phyloP scores from a whole-genome alignment of 2,888 invertebrate species.

The Gibbula magus region DNA sequence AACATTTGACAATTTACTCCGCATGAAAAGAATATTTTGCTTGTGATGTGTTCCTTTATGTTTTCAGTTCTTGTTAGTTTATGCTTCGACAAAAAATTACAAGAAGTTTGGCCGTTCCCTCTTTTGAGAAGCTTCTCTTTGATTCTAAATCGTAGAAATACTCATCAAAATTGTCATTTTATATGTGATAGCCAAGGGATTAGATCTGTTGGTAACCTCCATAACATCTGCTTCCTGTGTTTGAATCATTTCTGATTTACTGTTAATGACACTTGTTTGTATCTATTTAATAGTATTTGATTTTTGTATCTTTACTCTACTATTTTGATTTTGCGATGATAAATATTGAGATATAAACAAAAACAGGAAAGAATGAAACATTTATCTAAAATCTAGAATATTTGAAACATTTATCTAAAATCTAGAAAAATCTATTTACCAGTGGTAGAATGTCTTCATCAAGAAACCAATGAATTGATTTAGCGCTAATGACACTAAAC shows the following conservation, averaged over 20 bases:
- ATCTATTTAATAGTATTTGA: too few species aligned
- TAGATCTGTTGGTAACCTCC: background rate
- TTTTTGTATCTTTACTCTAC: too few species aligned
- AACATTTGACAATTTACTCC: conserved; percentile 9
- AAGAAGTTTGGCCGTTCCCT: background rate
- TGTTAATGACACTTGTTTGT: too few species aligned
- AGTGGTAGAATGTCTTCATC: too few species aligned
- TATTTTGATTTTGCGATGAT: too few species aligned
- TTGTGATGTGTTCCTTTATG: background rate
- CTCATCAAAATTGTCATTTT: background rate
- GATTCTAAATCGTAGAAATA: background rate
- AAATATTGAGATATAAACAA: too few species aligned
- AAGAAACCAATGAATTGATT: too few species aligned
- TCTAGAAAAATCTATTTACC: too few species aligned
- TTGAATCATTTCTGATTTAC: background rate
- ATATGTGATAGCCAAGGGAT: background rate
- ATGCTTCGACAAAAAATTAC: background rate
- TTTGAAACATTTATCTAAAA: too few species aligned
- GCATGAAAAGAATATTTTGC: background rate
- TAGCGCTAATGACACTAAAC: too few species aligned
- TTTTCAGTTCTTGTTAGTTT: background rate
- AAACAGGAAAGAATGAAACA: too few species aligned
- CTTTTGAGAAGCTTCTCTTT: background rate
- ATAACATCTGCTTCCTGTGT: background rate
- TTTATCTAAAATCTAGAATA: too few species aligned